Base-by-base conservation (phyloP, 2,797 vertebrate genomes). In the Austrolebias charrua region DNA sequence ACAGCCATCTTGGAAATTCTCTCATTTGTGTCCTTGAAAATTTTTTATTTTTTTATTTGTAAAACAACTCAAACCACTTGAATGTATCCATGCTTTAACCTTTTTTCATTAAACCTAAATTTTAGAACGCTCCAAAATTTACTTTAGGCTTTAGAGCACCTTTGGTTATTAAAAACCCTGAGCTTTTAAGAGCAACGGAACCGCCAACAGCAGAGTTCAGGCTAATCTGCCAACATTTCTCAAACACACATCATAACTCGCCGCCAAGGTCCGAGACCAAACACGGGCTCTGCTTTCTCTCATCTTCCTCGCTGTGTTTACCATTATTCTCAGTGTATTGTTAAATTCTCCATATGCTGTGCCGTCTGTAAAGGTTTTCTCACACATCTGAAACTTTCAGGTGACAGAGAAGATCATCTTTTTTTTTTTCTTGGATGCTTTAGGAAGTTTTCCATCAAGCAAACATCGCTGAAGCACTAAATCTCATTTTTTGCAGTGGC, bases 381-480 rank as follows among this genome's bases (percentile, higher is more conserved):
- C 43, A 73, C 60, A 75, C 58, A 49, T 57, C 52, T 65, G 59
- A 67, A 78, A 51, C 62, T 53, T 70, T 63, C 42, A 46, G 52
- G 28, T 52, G 55, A 73, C 35, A 13, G 44, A 65, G 52, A 54
- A 60, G 49, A 66, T 4, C 8, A 48, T 43, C 66, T 54, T 10
- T 47, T 19, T 24, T 29, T 47, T 56, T 55, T 12, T 57, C 53
- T 16, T 15, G 18, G 44, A 29, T 14, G 43, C 53, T 69, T 33
- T 19, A 77, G 56, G 76, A 84, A 75, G 66, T 71, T 52, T 16
- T 81, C 19, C 77, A 78, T 82, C 76, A 78, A 60, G 9, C 14
- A n/a, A 33, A 20, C 51, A 42, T 12, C 31, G 40, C 20, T 8
- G 15, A 53, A 24, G 18, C 8, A 49, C 55, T 60, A 54, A 18